Evolutionary conservation across 2,888 invertebrate genomes (phyloP).

Genomic region (Acanthosepion pharaonis): DNA sequence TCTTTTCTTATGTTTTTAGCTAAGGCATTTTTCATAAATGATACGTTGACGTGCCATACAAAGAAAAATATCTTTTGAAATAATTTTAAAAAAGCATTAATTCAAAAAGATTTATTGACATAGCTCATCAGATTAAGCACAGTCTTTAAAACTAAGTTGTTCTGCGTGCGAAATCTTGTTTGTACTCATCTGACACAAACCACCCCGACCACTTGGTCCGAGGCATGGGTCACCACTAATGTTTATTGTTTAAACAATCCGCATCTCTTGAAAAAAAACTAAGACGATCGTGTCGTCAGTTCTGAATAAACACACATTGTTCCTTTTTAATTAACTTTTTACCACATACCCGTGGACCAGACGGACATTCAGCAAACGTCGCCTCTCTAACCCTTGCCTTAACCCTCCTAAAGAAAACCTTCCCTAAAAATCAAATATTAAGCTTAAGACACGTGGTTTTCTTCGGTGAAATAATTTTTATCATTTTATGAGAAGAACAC

Average conservation of each 20-base stretch:
- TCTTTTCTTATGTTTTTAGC: too few species aligned
- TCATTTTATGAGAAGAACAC: too few species aligned
- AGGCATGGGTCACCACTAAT: background rate
- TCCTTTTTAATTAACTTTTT: background rate
- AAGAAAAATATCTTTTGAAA: too few species aligned
- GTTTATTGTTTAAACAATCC: background rate
- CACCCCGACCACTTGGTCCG: background rate
- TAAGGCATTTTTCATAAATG: too few species aligned
- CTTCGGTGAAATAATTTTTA: background rate
- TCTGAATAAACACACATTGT: slow-evolving; percentile 18
- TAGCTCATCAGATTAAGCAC: too few species aligned
- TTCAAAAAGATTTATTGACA: too few species aligned
- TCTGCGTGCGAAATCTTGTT: background rate
- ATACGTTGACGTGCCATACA: too few species aligned
- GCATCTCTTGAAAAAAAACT: background rate
- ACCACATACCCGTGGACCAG: background rate
- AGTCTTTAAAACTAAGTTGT: too few species aligned
- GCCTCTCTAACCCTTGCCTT: background rate
- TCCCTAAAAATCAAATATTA: background rate
- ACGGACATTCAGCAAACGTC: background rate
- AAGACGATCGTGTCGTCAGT: background rate
- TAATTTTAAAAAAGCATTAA: too few species aligned
- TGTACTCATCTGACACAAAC: background rate
- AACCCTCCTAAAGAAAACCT: background rate
- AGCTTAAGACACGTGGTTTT: background rate